Base-by-base conservation (phyloP, 2,797 vertebrate genomes). In the Sardinella longiceps region DNA sequence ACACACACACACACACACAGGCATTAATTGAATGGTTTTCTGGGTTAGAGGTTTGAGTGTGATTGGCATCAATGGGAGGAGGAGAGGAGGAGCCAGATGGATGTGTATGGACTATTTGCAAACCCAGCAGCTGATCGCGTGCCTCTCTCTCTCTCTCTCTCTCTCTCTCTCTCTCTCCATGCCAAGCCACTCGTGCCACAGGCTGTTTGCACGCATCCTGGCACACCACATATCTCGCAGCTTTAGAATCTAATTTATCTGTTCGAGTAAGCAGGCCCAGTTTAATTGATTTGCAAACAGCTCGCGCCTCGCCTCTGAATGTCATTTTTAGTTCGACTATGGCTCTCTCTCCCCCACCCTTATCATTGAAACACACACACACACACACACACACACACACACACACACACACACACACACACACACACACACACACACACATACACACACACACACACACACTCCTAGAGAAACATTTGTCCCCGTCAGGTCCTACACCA, bases 101-200 rank as follows among this genome's bases (percentile, higher is more conserved):
- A 84, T 82, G 43, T 63, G 77, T 80, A 45, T 82, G 45, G n/a
- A 80, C 25, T 80, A 56, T 74, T 81, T 84, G 58, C 77, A 33
- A 50, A 50, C 48, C 70, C 28, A 84, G 77, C 66, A 74, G 30
- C 33, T 43, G 70, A 77, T 77, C 5, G 37, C 70, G 37, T 77
- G 37, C n/a, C 66, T 70, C 63, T 66, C 28, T 14, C 63, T 66
- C 28, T 9, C 7, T 66, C 30, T 70, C 66, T 63, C 28, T 25
- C 30, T 70, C 14, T 70, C 66, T 37, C 14, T 70, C 66, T 37
- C 14, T 70, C 66, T 28, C 15, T 77, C 70, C 23, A 33, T 39
- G 18, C 33, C 30, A 58, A n/a, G 56, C 56, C 56, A 60, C 23
- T 60, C 5, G n/a, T 60, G 70, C 70, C 18, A 6, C 33, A 2